Percentiles rank a stretch among this genome's conserved stretches.
phyloP scores from a whole-genome alignment of 2,113 vertebrate species.

The Rhagologus leucostigma region DNA sequence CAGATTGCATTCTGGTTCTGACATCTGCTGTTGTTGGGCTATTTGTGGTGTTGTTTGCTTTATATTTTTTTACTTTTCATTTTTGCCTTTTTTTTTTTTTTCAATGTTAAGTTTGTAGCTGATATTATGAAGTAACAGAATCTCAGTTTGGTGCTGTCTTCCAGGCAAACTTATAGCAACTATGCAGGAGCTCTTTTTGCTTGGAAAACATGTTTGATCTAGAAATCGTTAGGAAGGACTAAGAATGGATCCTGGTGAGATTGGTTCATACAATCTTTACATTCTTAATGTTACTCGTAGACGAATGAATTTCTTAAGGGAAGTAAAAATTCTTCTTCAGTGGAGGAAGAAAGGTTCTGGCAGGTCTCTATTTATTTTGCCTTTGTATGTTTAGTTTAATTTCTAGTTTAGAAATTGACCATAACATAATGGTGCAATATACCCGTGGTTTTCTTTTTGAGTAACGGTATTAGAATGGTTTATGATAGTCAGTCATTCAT shows the following conservation, averaged over 20 bases:
- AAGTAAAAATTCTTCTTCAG: background rate
- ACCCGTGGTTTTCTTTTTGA: background rate
- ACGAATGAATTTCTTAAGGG: background rate
- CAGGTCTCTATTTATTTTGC: background rate
- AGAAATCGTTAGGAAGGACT: constrained; percentile 39
- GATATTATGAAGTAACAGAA: background rate
- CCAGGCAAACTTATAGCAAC: constrained; percentile 17
- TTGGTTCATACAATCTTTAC: constrained; percentile 16
- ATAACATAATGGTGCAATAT: background rate
- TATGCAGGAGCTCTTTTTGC: constrained; percentile 34
- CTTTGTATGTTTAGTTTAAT: background rate
- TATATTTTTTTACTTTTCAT: background rate
- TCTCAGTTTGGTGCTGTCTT: constrained; percentile 35
- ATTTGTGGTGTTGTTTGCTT: background rate
- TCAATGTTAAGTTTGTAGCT: background rate
- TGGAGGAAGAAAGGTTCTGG: background rate
- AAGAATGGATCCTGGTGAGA: constrained; percentile 30
- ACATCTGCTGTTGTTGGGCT: background rate
- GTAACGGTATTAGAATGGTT: background rate
- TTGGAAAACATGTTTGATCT: constrained; percentile 47
- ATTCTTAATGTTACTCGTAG: background rate
- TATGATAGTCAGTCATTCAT: background rate
- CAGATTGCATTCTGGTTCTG: background rate
- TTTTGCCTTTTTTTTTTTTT: background rate
- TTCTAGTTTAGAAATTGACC: background rate